Evolutionary conservation across 2,113 vertebrate genomes (phyloP), one percentile per base, ranked within the genome.

Genomic region (Oryzias celebensis): DNA sequence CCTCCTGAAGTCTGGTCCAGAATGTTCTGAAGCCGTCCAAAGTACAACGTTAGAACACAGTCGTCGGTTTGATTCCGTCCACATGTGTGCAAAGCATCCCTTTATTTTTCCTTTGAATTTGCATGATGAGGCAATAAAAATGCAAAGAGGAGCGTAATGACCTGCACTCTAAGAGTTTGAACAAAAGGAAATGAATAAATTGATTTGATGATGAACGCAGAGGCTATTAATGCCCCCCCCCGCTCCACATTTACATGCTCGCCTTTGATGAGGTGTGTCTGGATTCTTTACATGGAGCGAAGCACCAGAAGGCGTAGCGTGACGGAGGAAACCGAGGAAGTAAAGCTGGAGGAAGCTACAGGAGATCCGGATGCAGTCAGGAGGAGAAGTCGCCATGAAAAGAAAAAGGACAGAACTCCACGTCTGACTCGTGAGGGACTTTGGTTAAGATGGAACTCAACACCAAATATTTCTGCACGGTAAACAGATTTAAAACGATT

Each of bases 51-150:
- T 48, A 57, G 12, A 64, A 51, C 23, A 5, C 1, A 13, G 52
- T 43, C 24, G 48, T 61, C 53, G 51, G 53, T 60, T 71, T 62
- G 28, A 73, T 56, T 54, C 41, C 22, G 26, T 45, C 62, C 52
- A 24, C 65, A 61, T n/a, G 36, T n/a, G 15, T 48, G 48, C 54
- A 66, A n/a, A 49, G 31, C 49, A 57, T 10, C 4, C 17, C 31
- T 69, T 74, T 57, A 58, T 67, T 68, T 60, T 49, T 59, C 24
- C 52, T 61, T 65, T 65, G 41, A 52, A 73, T 68, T 62, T 57
- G 73, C 5, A 26, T 50, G 58, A 71, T 17, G 61, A 78, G 64
- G 64, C 58, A 58, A 75, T 77, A 47, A 68, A 80, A 79, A 62
- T 43, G 58, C 45, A 69, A 69, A 52, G 47, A 66, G 57, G 63